Conservation (phyloP, 2,888 invertebrate genomes). For the Ichneumoninae sp. region DNA sequence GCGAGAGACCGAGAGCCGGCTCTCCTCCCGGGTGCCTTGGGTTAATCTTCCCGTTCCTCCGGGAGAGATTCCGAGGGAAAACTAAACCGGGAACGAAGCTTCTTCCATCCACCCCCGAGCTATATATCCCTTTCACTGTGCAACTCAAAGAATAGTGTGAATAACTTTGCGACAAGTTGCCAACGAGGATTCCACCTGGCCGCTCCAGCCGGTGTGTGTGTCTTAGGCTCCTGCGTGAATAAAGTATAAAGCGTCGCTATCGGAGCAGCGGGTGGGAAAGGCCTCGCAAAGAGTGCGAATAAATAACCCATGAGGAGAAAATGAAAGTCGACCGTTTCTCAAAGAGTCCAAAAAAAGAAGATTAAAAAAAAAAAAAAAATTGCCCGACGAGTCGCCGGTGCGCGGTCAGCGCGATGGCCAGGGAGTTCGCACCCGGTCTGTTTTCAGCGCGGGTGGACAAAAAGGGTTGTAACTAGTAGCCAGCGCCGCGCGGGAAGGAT, state of each 20-base stretch:
- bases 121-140: conserved; percentile 10
- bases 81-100: not conserved
- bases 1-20: not conserved
- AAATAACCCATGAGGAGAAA: conserved; percentile 43
- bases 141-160: conserved; percentile 42
- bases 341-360: conserved; percentile 51
- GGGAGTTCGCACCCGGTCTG: not conserved
- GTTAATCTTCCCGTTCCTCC: conserved; percentile 29
- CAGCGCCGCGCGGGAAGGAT: not conserved
- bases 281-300: conserved; percentile 25
- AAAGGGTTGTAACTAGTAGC: not conserved
- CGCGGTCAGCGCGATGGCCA: not conserved
- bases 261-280: conserved; percentile 2
- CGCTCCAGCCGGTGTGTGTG: not conserved
- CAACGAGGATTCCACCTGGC: not conserved
- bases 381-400: not conserved
- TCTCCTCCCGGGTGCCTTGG: conserved; percentile 14
- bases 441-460: not conserved
- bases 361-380: conserved; percentile 31
- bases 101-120: conserved; percentile 16
- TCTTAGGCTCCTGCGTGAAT: conserved; percentile 18
- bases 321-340: conserved; percentile 62
- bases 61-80: not conserved
- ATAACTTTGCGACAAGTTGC: conserved; percentile 65
- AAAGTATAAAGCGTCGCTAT: not conserved